A percentile compares a stretch with the other conserved stretches of the same genome.
These are phyloP conservation scores for Scaptodrosophila latifasciaeformis DNA, from an alignment of 2,888 invertebrate genomes.

Conservation along the genomic window DNA sequence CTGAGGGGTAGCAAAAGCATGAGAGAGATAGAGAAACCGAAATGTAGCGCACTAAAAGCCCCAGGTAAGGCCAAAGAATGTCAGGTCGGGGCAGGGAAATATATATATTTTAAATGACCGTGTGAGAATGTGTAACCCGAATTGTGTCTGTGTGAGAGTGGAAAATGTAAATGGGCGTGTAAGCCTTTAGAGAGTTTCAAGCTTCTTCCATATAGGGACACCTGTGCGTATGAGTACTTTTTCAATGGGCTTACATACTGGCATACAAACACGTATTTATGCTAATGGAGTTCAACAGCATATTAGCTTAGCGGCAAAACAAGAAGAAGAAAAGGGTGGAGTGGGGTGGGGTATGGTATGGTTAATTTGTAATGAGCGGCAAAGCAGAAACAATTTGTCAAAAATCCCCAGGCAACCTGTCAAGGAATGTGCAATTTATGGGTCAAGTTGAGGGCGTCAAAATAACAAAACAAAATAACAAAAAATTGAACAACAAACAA, in stretches of 20 bases:
- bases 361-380: slow-evolving; percentile 23
- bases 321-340: slow-evolving; percentile 13
- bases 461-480: slow-evolving; percentile 20
- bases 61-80: too few relatives aligned
- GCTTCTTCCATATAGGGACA: slow-evolving; percentile 16
- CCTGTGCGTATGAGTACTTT: slow-evolving; percentile 41
- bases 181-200: too few relatives aligned
- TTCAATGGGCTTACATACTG: slow-evolving; percentile 12
- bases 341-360: not conserved
- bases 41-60: too few relatives aligned
- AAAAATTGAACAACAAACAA: slow-evolving; percentile 15
- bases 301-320: too few relatives aligned
- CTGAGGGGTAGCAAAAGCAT: not conserved
- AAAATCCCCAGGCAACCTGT: slow-evolving; percentile 4
- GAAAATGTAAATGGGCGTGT: too few relatives aligned
- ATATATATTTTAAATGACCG: slow-evolving; percentile 3
- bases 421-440: slow-evolving; percentile 36
- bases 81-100: too few relatives aligned
- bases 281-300: not conserved
- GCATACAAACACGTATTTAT: not conserved
- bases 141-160: slow-evolving; percentile 2
- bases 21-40: not conserved
- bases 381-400: slow-evolving; percentile 42
- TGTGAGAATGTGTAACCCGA: slow-evolving; percentile 8
- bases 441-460: slow-evolving; percentile 46